Conservation (phyloP, 2,888 invertebrate species). For the Griposia aprilina region DNA sequence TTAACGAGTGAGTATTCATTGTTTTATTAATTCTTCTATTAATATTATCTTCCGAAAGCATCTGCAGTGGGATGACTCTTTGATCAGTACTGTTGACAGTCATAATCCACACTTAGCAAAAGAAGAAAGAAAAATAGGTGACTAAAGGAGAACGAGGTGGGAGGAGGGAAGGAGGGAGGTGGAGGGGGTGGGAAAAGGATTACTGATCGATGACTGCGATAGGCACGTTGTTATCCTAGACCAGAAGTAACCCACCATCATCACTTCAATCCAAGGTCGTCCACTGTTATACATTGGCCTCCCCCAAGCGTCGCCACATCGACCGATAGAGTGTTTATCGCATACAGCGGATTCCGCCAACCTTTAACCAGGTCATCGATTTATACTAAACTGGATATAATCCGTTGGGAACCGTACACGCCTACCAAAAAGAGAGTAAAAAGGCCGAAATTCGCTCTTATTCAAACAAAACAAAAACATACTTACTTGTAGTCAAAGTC, state of each 20-base stretch:
- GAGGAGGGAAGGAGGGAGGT: no score
- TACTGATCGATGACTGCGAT: not conserved
- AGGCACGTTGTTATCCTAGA: not conserved
- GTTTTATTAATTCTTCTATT: no score
- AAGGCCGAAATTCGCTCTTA: no score
- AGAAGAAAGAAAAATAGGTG: no score
- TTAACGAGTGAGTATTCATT: not conserved
- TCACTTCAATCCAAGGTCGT: no score
- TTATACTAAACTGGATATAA: not conserved
- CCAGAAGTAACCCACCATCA: no score
- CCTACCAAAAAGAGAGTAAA: not conserved
- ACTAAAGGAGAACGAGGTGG: no score
- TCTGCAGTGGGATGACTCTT: not conserved
- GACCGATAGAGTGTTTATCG: not conserved
- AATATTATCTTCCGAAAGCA: not conserved
- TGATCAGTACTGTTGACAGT: not conserved
- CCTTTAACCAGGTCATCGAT: not conserved
- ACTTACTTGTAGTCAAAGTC: conserved; percentile 72
- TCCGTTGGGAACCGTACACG: not conserved
- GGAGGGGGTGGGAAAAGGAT: no score
- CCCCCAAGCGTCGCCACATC: no score
- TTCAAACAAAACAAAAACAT: not conserved
- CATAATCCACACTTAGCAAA: not conserved
- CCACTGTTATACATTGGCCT: no score
- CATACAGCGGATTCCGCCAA: not conserved